phyloP scores from a whole-genome alignment of 1,140 invertebrate species.

The Meloidogyne floridensis region DNA sequence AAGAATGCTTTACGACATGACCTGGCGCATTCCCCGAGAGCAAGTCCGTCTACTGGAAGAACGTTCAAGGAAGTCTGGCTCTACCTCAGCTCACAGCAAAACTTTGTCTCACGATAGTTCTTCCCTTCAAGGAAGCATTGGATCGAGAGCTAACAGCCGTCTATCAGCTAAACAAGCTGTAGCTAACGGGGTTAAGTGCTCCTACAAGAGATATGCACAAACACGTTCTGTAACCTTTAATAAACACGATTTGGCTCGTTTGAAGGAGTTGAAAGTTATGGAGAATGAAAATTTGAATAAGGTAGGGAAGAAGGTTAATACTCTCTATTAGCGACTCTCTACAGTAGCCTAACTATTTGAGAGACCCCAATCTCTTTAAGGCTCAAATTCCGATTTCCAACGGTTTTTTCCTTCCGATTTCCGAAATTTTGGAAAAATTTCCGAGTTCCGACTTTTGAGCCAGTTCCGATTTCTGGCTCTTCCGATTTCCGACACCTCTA shows the following conservation, averaged over 20 bases:
- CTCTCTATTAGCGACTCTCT: too few species aligned
- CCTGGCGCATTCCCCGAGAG: constrained; percentile 63
- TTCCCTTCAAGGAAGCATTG: constrained; percentile 43
- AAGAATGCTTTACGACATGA: constrained; percentile 64
- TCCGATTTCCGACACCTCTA: too few species aligned
- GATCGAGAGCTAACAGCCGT: constrained; percentile 42
- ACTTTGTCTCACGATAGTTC: constrained; percentile 36
- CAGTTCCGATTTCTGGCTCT: too few species aligned
- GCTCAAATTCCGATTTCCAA: too few species aligned
- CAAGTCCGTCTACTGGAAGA: constrained; percentile 51
- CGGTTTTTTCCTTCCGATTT: too few species aligned
- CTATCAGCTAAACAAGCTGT: constrained; percentile 55
- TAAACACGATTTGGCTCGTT: constrained; percentile 54
- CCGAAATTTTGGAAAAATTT: too few species aligned
- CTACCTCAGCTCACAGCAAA: constrained; percentile 19
- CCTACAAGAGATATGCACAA: constrained; percentile 58
- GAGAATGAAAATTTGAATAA: constrained; percentile 66
- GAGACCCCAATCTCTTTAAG: too few species aligned
- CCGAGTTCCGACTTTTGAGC: too few species aligned
- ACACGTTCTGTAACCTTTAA: constrained; percentile 62
- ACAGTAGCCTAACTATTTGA: too few species aligned
- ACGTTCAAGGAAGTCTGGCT: constrained; percentile 17
- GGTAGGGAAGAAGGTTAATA: neutral
- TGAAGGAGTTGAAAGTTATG: constrained; percentile 63
- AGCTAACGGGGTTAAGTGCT: constrained; percentile 57